Percentiles rank a stretch among this genome's conserved stretches.
These are phyloP conservation scores for Bubalus kerabau DNA, from an alignment of 2,113 vertebrate species.

Conservation along the genomic window DNA sequence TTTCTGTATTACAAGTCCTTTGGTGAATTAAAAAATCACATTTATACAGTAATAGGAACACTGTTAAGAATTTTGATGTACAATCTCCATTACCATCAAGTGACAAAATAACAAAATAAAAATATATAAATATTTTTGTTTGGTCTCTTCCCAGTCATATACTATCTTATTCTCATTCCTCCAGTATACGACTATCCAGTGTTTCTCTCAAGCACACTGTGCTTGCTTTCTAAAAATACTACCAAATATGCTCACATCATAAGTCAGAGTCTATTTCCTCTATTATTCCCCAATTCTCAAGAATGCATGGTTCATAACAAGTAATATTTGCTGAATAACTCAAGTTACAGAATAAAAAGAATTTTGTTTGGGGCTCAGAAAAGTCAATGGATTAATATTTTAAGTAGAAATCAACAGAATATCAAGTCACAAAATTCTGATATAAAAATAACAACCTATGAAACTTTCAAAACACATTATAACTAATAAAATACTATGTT, in stretches of 20 bases:
- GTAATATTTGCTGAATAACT: background rate
- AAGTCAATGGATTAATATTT: background rate
- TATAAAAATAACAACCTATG: background rate
- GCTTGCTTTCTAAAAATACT: slow-evolving; percentile 17
- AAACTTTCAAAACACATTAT: slow-evolving; percentile 6
- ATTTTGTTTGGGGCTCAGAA: slow-evolving; percentile 9
- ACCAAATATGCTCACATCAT: background rate
- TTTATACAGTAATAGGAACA: background rate
- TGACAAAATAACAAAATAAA: slow-evolving; percentile 11
- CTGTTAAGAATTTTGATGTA: background rate
- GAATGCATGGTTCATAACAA: slow-evolving; percentile 11
- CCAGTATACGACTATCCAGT: background rate
- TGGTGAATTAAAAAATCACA: background rate
- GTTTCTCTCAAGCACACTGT: background rate
- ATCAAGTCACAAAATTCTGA: background rate
- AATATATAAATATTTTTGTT: background rate
- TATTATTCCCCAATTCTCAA: background rate
- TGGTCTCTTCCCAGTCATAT: background rate
- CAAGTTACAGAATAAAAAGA: background rate
- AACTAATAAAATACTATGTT: background rate
- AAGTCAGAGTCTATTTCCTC: slow-evolving; percentile 18
- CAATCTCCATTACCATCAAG: background rate
- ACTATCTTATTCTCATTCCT: background rate
- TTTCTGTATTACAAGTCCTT: background rate
- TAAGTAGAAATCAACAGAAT: background rate